Conservation (phyloP, 1,140 invertebrate genomes). For the Drosophila chauvacae region DNA sequence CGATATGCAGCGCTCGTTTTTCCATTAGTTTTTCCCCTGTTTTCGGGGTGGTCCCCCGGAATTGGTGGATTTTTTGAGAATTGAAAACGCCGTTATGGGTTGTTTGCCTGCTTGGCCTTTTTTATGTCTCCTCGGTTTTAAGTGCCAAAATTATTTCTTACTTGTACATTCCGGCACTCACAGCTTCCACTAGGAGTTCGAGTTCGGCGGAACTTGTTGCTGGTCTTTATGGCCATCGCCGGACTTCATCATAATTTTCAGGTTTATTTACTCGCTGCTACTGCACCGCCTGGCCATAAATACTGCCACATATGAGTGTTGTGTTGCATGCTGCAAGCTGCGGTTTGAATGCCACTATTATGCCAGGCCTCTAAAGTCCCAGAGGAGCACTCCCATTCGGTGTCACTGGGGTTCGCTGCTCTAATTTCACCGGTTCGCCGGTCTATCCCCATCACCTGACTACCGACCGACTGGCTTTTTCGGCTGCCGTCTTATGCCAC, state of each 20-base stretch:
- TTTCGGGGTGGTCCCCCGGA: conserved; percentile 12
- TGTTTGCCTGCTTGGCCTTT: conserved; percentile 8
- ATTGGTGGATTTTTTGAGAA: conserved; percentile 9
- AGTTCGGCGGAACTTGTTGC: conserved; percentile 30
- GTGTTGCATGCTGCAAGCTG: conserved; percentile 64
- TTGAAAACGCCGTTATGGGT: conserved; percentile 25
- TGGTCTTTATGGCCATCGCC: conserved; percentile 28
- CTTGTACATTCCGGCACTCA: conserved; percentile 9
- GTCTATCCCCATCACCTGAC: conserved; percentile 55
- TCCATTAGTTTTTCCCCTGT: conserved; percentile 12
- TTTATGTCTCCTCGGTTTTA: conserved; percentile 14
- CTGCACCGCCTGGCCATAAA: conserved; percentile 44
- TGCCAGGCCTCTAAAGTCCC: conserved; percentile 53
- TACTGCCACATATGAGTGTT: conserved; percentile 73
- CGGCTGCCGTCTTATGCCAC: conserved; percentile 81
- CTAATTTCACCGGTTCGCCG: conserved; percentile 8
- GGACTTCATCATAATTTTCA: conserved; percentile 58
- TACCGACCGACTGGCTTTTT: conserved; percentile 60
- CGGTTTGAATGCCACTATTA: conserved; percentile 74
- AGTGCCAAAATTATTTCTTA: conserved; percentile 23
- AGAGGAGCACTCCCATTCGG: conserved; percentile 9
- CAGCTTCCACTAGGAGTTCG: neutral
- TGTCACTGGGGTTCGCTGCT: conserved; percentile 49
- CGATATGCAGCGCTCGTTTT: conserved; percentile 13
- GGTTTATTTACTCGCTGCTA: conserved; percentile 46